Percentiles rank a stretch among this genome's conserved stretches.
phyloP scores from a whole-genome alignment of 2,113 vertebrate species.

The Oryctolagus cuniculus region mOryCun1.1 NC_091432.1:230898501-230899000 shows the following conservation, averaged over 20 bases:
- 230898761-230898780: background rate
- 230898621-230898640: too few species aligned
- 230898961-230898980: background rate
- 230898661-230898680: too few species aligned
- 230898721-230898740: background rate
- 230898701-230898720: too few species aligned
- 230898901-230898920: background rate
- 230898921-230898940: background rate
- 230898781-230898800: background rate
- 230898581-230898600: too few species aligned
- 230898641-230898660: too few species aligned
- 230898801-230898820: background rate
- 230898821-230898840: background rate
- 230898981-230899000: background rate
- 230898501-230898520: too few species aligned
- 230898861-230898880: background rate
- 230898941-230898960: background rate
- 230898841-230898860: background rate
- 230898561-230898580: too few species aligned
- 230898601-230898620: too few species aligned
- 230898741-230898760: background rate
- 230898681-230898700: too few species aligned
- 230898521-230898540: too few species aligned
- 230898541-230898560: too few species aligned
- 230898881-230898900: background rate